Evolutionary conservation across 2,797 vertebrate genomes (phyloP).

Genomic region (Peromyscus nudipes): DNA sequence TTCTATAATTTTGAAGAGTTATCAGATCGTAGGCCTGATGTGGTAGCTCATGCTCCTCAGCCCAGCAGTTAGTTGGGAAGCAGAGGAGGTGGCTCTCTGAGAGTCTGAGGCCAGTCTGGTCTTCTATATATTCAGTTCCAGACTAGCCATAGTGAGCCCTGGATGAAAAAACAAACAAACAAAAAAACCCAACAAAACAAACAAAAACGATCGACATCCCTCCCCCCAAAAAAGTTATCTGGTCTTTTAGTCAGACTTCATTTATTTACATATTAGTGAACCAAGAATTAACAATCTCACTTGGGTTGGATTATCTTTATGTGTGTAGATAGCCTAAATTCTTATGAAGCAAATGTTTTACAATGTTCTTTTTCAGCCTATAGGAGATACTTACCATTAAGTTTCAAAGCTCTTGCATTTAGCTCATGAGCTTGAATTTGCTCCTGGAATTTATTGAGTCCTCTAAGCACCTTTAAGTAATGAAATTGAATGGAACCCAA

Average conservation of each 20-base stretch:
- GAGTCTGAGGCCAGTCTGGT: neutral
- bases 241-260: constrained; percentile 7
- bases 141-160: neutral
- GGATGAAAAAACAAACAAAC: neutral
- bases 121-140: neutral
- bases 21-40: neutral
- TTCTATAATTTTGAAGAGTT: constrained; percentile 2
- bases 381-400: neutral
- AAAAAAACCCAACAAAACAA: neutral
- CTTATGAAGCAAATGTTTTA: constrained; percentile 42
- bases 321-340: neutral
- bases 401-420: constrained; percentile 15
- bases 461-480: constrained; percentile 36
- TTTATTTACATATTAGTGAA: neutral
- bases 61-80: no score
- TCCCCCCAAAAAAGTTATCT: neutral
- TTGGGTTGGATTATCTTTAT: constrained; percentile 27
- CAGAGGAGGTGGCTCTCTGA: neutral
- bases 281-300: constrained; percentile 23
- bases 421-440: constrained; percentile 49
- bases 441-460: constrained; percentile 24
- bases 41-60: neutral
- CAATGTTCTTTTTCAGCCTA: constrained; percentile 18
- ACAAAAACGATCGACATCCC: neutral
- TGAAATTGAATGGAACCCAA: constrained; percentile 23